A percentile compares a stretch with the other conserved stretches of the same genome.
Evolutionary conservation across 2,113 vertebrate species (phyloP).

Genomic region (Mastomys natalensis): DNA sequence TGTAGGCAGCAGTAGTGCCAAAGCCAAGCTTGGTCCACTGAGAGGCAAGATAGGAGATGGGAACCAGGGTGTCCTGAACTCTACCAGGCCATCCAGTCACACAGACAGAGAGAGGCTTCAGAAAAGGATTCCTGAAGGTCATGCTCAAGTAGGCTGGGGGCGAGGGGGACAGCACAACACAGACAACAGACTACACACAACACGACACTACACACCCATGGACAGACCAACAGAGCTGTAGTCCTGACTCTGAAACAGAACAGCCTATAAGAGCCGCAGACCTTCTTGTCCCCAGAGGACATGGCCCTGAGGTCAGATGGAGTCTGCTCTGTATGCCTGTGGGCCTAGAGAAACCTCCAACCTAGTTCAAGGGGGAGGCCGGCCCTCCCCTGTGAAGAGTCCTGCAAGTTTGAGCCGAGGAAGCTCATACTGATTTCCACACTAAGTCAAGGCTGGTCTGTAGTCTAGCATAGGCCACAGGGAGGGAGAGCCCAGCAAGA

Average conservation of each 20-base stretch:
- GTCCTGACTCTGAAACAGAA: not conserved
- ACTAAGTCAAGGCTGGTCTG: rapidly evolving
- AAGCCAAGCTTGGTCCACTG: not conserved
- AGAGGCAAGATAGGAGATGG: not conserved
- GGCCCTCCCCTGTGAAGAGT: not conserved
- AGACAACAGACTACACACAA: not conserved
- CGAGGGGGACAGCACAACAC: not conserved
- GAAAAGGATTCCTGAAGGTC: not conserved
- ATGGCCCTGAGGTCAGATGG: not conserved
- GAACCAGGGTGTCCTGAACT: not conserved
- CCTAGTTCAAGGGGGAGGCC: rapidly evolving
- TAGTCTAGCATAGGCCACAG: no score
- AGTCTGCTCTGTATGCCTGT: rapidly evolving
- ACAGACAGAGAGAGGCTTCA: rapidly evolving
- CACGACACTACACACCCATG: not conserved
- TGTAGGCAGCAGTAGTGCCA: not conserved
- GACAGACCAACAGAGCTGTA: no score
- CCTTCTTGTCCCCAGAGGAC: not conserved
- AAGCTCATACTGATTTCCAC: not conserved
- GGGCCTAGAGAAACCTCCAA: rapidly evolving
- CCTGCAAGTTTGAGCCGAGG: not conserved
- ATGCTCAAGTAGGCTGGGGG: not conserved
- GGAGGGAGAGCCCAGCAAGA: not conserved
- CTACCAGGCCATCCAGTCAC: not conserved
- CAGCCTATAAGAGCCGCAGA: not conserved